phyloP scores from a whole-genome alignment of 2,113 vertebrate species.

The Thinocorus orbignyianus region DNA sequence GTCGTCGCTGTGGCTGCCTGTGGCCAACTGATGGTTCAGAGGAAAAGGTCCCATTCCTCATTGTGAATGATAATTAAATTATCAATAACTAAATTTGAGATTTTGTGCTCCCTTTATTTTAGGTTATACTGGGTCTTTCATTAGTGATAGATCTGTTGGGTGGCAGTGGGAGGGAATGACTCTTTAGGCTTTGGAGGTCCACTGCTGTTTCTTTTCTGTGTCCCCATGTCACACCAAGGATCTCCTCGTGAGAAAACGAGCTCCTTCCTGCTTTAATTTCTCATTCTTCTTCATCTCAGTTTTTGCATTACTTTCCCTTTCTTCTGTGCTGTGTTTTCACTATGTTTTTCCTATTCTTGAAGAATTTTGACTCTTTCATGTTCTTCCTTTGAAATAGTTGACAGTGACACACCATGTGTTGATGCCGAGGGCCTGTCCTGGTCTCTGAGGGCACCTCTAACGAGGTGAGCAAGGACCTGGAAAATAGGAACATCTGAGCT shows the following conservation, averaged over 20 bases:
- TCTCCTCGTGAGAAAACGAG: background rate
- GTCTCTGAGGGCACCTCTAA: background rate
- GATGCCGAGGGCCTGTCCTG: background rate
- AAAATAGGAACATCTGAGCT: background rate
- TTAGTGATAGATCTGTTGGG: background rate
- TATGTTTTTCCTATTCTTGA: background rate
- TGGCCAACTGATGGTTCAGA: background rate
- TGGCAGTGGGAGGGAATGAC: background rate
- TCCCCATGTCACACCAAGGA: background rate
- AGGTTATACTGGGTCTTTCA: background rate
- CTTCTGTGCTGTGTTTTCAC: background rate
- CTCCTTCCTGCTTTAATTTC: background rate
- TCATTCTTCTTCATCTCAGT: background rate
- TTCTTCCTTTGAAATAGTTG: background rate
- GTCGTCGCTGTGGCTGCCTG: accelerated
- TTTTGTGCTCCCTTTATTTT: background rate
- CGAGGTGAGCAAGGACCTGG: background rate
- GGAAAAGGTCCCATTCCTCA: background rate
- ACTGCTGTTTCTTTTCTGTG: background rate
- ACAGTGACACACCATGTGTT: background rate
- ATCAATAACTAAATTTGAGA: background rate
- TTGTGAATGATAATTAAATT: background rate
- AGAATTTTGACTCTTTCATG: background rate
- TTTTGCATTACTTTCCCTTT: background rate
- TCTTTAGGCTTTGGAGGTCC: background rate